These are phyloP conservation scores for Helicoverpa assulta DNA, from an alignment of 2,888 invertebrate species.

Conservation along the genomic window DNA sequence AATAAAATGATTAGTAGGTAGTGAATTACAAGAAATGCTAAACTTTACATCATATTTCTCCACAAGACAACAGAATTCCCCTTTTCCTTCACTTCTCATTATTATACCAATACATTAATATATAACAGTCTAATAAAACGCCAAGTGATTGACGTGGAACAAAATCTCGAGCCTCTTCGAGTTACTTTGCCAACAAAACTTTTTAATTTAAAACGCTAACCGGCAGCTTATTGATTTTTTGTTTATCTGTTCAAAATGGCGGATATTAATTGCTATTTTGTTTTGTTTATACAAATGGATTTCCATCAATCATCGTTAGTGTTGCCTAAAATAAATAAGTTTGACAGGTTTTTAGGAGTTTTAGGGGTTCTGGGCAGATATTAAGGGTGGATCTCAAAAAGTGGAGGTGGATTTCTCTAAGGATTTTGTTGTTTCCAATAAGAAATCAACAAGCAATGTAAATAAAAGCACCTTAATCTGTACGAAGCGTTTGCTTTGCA, in stretches of 20 bases:
- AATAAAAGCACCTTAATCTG: too few species aligned
- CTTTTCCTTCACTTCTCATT: constrained; percentile 24
- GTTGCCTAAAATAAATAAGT: constrained; percentile 9
- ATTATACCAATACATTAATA: constrained; percentile 24
- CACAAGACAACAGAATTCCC: constrained; percentile 7
- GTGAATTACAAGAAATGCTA: not conserved
- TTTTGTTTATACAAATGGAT: constrained; percentile 37
- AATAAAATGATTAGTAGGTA: too few species aligned
- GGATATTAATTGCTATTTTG: constrained; percentile 31
- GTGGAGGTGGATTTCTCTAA: too few species aligned
- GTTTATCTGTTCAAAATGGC: constrained; percentile 40
- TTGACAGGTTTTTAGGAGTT: constrained; percentile 3
- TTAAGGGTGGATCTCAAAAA: not conserved
- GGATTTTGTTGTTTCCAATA: too few species aligned
- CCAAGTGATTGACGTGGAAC: constrained; percentile 43
- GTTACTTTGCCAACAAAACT: constrained; percentile 53
- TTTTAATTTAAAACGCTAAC: constrained; percentile 58
- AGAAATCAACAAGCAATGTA: too few species aligned
- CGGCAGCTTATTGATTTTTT: constrained; percentile 58
- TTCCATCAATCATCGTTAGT: constrained; percentile 40
- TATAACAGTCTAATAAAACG: constrained; percentile 41
- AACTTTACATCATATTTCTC: constrained; percentile 1
- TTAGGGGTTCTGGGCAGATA: not conserved
- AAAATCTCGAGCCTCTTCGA: constrained; percentile 43
- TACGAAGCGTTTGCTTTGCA: too few species aligned